Evolutionary conservation across 2,888 invertebrate genomes (phyloP), one percentile per base, ranked within the genome.

Genomic region (Apamea sordens): DNA sequence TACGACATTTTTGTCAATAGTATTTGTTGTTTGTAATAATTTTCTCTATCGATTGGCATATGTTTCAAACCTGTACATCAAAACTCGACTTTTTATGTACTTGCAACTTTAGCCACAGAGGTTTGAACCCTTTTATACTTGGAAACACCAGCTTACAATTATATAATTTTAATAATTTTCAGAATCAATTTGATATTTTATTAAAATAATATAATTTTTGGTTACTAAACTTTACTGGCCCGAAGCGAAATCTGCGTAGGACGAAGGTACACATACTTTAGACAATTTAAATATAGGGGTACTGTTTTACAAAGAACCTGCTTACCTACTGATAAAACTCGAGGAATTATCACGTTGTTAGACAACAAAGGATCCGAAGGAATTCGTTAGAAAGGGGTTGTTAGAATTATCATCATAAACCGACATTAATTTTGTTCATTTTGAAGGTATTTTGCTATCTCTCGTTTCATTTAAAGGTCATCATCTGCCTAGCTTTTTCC

Each of bases 261-360:
- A 84, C 36, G 50, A 64, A 70, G 85, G 85, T 83, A 64, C 3
- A 44, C 68, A 50, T 18, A 59, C 5, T 80, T 72, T 73, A 70
- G 32, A 80, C 47, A 73, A 56, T 70, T 76, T 47, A 56, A 70
- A 71, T 64, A 61, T 3, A 44, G 2, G 56, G 41, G 41, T 15
- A 64, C n/a, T 50, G 61, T 56, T 73, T 41, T 21, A 28, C 61
- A 84, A 69, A 80, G 53, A 69, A 61, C 21, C 28, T 65, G 8
- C 41, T 21, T 36, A 24, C 63, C 21, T 50, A 21, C 63, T 44
- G 61, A 59, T 73, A 59, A 84, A 73, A 76, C 24, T 53, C 50
- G 13, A 32, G 8, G 50, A 50, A 50, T 69, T 69, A 69, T 24
- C 21, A 32, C 24, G 32, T 70, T 32, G 24, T 24, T 53, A 24